These are phyloP conservation scores for Apis florea DNA, from an alignment of 1,140 invertebrate genomes.

Conservation along the genomic window DNA sequence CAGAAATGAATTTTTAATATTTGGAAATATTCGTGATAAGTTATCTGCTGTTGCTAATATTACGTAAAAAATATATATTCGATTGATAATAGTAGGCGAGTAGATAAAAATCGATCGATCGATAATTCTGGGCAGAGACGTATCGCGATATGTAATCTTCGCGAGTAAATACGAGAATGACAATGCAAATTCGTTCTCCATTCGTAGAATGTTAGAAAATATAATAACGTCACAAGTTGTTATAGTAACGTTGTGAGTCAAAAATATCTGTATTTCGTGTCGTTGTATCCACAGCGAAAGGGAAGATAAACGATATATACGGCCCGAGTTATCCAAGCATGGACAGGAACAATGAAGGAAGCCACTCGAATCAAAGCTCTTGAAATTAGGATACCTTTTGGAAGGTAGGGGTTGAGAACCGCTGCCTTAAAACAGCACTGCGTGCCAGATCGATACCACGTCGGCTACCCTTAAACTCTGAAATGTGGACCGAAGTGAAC, in stretches of 20 bases:
- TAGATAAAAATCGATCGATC: not conserved
- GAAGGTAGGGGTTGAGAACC: conserved; percentile 69
- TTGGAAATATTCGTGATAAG: no score
- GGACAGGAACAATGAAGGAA: not conserved
- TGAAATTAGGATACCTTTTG: conserved; percentile 19
- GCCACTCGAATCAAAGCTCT: not conserved
- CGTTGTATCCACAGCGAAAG: not conserved
- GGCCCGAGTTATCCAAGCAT: not conserved
- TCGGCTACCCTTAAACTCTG: conserved; percentile 70
- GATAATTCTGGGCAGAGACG: not conserved
- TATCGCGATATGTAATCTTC: no score
- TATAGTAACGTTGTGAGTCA: no score
- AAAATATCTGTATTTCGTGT: no score
- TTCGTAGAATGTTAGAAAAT: not conserved
- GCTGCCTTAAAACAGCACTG: conserved; percentile 75
- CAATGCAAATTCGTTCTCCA: no score
- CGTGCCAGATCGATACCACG: conserved; percentile 72
- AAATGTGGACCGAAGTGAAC: conserved; percentile 69
- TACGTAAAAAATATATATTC: no score
- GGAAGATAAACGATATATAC: not conserved
- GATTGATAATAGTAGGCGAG: not conserved
- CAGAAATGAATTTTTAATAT: no score
- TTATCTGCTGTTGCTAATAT: no score
- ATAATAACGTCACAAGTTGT: no score
- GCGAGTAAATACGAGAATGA: no score